Evolutionary conservation across 2,797 vertebrate species (phyloP), one percentile per base, ranked within the genome.

Genomic region (Tympanoctomys barrerae): DNA sequence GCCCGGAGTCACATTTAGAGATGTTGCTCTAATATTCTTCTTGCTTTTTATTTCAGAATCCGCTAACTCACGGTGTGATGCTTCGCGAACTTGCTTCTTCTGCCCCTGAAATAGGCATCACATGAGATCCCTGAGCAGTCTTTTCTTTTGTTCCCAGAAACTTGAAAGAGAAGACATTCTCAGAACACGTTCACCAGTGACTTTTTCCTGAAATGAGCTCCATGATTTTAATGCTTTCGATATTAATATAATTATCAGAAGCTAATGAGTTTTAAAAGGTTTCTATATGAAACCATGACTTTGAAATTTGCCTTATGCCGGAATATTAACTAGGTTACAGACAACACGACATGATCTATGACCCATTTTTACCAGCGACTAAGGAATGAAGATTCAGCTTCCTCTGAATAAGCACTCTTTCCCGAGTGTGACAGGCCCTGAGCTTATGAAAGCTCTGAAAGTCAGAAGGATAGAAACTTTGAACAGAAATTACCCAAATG

Each of bases 181-280:
- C 85, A 86, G 93, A 96, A 96, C 1, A 79, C 79, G 22, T 97
- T 98, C 94, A 92, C 78, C 87, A 91, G 92, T 1, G n/a, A 97
- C 49, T 98, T 94, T 97, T 97, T 93, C 61, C 92, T 98, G 94
- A 98, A 98, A 98, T 97, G 96, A 98, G 78, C 81, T 98, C 88
- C 96, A 87, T 96, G 94, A 96, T 97, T 98, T 97, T 95, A 97
- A 81, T 97, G 96, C 97, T 98, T 98, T 98, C 94, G 97, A 97
- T 98, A 98, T 98, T 98, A 98, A 97, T 93, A 97, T 98, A 98
- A 98, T 98, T 98, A 98, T 97, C 91, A 97, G 96, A 97, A 98
- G 81, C 96, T 98, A 98, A 98, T 98, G 97, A 98, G 98, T 97
- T 98, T 98, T 98, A 98, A 98, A 98, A 98, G 97, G 90, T 98